Percentiles rank a stretch among this genome's conserved stretches.
Conservation (phyloP, 2,888 invertebrate species). For the Drosophila parthenogenetica region DNA sequence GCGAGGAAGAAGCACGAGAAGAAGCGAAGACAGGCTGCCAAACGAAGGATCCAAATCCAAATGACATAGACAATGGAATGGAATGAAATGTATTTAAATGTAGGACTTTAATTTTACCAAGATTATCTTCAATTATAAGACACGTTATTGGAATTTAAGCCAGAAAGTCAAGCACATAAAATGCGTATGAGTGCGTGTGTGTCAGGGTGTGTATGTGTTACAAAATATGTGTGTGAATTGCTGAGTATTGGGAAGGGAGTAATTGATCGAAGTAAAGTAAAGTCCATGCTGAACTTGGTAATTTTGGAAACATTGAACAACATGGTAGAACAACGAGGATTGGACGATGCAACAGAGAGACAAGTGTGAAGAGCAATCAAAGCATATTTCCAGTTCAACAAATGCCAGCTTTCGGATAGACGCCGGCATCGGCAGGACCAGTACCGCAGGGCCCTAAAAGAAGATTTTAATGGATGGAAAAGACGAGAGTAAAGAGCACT, state of each 20-base stretch:
- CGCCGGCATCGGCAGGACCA: conserved; percentile 41
- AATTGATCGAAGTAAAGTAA: neutral
- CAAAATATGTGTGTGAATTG: neutral
- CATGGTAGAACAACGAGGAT: conserved; percentile 12
- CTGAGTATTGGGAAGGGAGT: neutral
- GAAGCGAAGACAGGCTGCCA: conserved; percentile 74
- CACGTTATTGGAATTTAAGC: conserved; percentile 41
- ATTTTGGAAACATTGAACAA: conserved; percentile 63
- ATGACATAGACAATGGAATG: conserved; percentile 48
- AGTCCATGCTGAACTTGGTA: conserved; percentile 42
- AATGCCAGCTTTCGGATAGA: conserved; percentile 82
- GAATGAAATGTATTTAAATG: neutral
- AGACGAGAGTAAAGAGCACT: conserved; percentile 17
- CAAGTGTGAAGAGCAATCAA: conserved; percentile 43
- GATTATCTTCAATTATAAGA: conserved; percentile 30
- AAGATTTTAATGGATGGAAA: neutral
- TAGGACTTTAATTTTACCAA: conserved; percentile 37
- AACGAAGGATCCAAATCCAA: conserved; percentile 77
- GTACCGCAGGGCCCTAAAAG: conserved; percentile 58
- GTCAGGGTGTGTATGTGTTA: neutral
- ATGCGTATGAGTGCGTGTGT: neutral
- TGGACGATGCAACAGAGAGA: conserved; percentile 4
- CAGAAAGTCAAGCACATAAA: conserved; percentile 5
- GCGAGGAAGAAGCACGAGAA: conserved; percentile 88
- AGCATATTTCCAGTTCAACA: conserved; percentile 66